Evolutionary conservation across 2,113 vertebrate species (phyloP).

Genomic region (Acanthisitta chloris): DNA sequence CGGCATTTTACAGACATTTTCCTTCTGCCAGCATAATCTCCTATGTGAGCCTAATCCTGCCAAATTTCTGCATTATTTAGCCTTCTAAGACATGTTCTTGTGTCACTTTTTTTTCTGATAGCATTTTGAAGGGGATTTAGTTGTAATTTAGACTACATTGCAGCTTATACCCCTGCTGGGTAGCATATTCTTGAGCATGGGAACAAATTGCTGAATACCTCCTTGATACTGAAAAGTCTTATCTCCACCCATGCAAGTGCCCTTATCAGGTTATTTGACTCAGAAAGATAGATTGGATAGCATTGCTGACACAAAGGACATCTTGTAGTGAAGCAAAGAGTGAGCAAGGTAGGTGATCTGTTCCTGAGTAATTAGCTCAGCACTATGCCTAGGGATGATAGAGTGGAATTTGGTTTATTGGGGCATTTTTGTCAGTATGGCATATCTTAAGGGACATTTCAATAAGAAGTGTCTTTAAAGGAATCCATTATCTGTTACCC

Average conservation of each 20-base stretch:
- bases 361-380: neutral
- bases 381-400: neutral
- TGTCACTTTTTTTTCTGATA: neutral
- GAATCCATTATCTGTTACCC: neutral
- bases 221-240: neutral
- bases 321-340: neutral
- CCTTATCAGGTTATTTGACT: neutral
- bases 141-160: neutral
- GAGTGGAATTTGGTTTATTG: neutral
- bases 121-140: neutral
- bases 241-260: neutral
- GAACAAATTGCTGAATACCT: neutral
- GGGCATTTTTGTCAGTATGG: neutral
- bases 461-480: neutral
- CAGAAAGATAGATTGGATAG: neutral
- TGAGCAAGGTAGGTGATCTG: neutral
- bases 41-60: neutral
- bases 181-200: neutral
- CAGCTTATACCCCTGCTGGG: neutral
- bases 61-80: neutral
- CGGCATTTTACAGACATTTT: conserved; percentile 5
- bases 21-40: neutral
- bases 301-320: neutral
- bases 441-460: neutral
- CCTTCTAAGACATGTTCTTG: neutral